These are phyloP conservation scores for Drosophila equinoxialis DNA, from an alignment of 1,140 invertebrate genomes.

Conservation along the genomic window DNA sequence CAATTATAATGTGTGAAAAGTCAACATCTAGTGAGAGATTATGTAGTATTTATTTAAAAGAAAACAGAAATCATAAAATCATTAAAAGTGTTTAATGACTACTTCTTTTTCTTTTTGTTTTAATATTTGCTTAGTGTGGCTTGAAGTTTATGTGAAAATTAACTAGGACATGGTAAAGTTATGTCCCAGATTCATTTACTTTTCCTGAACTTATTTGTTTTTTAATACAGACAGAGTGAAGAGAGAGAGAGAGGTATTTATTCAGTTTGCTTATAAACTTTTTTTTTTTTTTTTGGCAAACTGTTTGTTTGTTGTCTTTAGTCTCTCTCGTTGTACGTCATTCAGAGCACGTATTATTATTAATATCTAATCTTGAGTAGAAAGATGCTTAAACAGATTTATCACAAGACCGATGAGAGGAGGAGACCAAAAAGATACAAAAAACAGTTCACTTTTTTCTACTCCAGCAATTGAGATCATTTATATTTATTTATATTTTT, in stretches of 20 bases:
- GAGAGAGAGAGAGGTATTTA: background rate
- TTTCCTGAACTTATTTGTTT: background rate
- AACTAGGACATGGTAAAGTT: slow-evolving; percentile 5
- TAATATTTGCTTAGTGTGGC: background rate
- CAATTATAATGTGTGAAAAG: too few species aligned
- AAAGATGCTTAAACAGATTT: slow-evolving; percentile 62
- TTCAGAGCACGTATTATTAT: slow-evolving; percentile 26
- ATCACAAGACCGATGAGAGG: slow-evolving; percentile 37
- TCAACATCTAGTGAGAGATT: too few species aligned
- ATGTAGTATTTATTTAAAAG: too few species aligned
- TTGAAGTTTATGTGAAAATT: background rate
- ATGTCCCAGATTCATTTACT: slow-evolving; percentile 29
- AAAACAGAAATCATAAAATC: too few species aligned
- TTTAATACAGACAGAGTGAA: background rate
- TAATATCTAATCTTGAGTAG: slow-evolving; percentile 62
- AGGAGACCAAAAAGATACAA: slow-evolving; percentile 23
- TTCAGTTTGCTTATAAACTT: background rate
- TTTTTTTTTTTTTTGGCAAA: slow-evolving; percentile 29
- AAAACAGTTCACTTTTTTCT: slow-evolving; percentile 63
- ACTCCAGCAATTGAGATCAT: slow-evolving; percentile 43
- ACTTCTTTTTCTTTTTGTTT: background rate
- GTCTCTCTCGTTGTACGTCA: slow-evolving; percentile 34
- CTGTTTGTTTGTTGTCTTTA: slow-evolving; percentile 1
- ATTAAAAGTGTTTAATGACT: too few species aligned
- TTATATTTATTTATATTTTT: slow-evolving; percentile 9